Conservation (phyloP, 2,797 vertebrate genomes). For the Neopelma chrysocephalum region DNA sequence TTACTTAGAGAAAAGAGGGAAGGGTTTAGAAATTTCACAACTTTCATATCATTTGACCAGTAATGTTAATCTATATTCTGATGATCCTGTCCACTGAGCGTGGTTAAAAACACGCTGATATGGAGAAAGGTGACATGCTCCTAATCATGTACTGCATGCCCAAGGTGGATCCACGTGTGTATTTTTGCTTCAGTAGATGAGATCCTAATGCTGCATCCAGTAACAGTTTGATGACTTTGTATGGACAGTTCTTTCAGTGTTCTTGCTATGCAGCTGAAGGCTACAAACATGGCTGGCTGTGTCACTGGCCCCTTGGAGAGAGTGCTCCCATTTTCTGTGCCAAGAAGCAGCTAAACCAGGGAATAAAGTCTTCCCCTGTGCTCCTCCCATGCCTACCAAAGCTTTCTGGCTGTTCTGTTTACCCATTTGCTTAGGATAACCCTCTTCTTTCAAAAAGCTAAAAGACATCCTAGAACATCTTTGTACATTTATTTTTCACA, state of each 20-base stretch:
- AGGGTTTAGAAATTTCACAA: not conserved
- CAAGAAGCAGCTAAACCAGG: not conserved
- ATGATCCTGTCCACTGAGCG: not conserved
- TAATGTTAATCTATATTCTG: not conserved
- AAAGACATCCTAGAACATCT: not conserved
- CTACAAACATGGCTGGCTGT: not conserved
- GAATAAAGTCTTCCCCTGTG: not conserved
- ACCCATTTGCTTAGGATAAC: not conserved
- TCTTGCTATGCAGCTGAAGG: not conserved
- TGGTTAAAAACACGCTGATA: not conserved
- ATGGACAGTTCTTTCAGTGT: not conserved
- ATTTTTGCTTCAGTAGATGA: not conserved
- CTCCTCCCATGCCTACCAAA: not conserved
- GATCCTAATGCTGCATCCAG: not conserved
- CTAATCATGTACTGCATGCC: not conserved
- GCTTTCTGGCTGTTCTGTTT: not conserved
- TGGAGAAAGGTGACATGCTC: not conserved
- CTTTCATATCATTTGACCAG: not conserved
- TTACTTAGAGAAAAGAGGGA: not conserved
- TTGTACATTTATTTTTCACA: not conserved
- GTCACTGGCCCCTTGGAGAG: not conserved
- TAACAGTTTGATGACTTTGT: fast-evolving
- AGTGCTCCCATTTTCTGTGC: not conserved
- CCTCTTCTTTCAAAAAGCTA: not conserved
- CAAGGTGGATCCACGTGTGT: not conserved